Evolutionary conservation across 2,797 vertebrate genomes (phyloP).

Genomic region (Poeciliopsis infans): DNA sequence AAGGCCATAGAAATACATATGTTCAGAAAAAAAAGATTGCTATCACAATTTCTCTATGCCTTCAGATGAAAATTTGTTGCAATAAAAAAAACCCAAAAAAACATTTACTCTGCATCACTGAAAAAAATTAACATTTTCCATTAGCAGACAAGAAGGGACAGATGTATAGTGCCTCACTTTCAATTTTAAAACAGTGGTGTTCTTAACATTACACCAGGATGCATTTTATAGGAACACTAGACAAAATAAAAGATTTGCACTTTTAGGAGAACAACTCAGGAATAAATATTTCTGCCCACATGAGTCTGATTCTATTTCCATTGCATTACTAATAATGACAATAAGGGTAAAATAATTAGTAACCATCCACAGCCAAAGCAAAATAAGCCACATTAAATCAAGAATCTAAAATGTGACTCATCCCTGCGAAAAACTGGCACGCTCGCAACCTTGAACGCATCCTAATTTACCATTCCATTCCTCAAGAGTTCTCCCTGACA

Average conservation of each 20-base stretch:
- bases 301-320: constrained; percentile 20
- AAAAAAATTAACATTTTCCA: neutral
- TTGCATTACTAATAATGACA: constrained; percentile 44
- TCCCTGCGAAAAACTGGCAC: constrained; percentile 76
- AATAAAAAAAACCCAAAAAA: neutral
- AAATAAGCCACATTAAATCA: constrained; percentile 70
- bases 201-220: neutral
- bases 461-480: constrained; percentile 80
- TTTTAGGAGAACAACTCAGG: neutral
- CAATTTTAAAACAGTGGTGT: neutral
- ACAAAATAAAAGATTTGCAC: neutral
- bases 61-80: neutral
- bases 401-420: constrained; percentile 75
- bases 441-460: constrained; percentile 75
- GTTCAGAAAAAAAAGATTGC: neutral
- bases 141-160: neutral
- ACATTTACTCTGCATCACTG: neutral
- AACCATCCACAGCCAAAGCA: constrained; percentile 44
- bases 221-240: neutral
- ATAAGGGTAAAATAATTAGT: constrained; percentile 60
- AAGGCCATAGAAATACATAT: neutral
- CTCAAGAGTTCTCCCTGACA: constrained; percentile 83
- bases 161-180: neutral
- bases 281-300: neutral
- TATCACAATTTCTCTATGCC: neutral